Evolutionary conservation across 1,140 invertebrate genomes (phyloP).

Genomic region (Marisa cornuarietis): DNA sequence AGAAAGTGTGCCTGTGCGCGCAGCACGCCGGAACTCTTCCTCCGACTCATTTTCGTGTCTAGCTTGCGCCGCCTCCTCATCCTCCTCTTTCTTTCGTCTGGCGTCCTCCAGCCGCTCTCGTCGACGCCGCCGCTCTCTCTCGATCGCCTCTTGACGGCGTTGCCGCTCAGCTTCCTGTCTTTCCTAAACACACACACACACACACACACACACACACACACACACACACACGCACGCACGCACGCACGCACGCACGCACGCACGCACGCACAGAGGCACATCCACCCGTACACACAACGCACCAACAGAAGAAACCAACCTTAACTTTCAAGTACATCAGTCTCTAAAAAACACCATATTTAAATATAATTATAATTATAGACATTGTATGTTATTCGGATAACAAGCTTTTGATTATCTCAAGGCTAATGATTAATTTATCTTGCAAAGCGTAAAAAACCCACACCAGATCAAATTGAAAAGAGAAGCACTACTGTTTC

Average conservation of each 20-base stretch:
- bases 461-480: too few species aligned
- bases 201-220: neutral
- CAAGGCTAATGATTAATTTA: too few species aligned
- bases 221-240: neutral
- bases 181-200: constrained; percentile 30
- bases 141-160: constrained; percentile 29
- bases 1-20: neutral
- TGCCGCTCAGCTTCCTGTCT: constrained; percentile 28
- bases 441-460: too few species aligned
- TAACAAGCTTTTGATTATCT: too few species aligned
- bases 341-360: too few species aligned
- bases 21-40: neutral
- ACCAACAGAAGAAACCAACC: neutral
- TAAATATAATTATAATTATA: too few species aligned
- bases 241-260: neutral
- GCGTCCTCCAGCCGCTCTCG: constrained; percentile 20
- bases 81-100: neutral
- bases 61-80: constrained; percentile 19
- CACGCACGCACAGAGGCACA: neutral
- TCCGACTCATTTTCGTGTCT: constrained; percentile 23
- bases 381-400: too few species aligned
- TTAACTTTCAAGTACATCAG: neutral
- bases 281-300: neutral
- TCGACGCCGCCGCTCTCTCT: constrained; percentile 24
- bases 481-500: too few species aligned